Evolutionary conservation across 2,888 invertebrate genomes (phyloP).

Genomic region (Plagodis dolabraria): DNA sequence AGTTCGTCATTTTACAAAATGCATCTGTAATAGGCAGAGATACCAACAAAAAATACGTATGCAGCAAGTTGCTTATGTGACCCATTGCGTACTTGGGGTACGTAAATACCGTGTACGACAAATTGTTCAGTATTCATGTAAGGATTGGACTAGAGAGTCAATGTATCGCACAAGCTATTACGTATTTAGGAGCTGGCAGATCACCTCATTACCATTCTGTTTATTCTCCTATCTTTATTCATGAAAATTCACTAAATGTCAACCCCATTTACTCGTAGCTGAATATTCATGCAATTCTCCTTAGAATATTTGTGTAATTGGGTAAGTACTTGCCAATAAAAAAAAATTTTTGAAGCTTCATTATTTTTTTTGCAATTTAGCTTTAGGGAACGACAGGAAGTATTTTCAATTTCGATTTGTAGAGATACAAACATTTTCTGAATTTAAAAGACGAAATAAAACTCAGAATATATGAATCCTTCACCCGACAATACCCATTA

Average conservation of each 20-base stretch:
- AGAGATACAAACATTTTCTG: too few relatives aligned
- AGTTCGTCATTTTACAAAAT: too few relatives aligned
- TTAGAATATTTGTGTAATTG: conserved; percentile 17
- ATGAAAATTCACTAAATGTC: conserved; percentile 36
- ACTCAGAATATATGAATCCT: too few relatives aligned
- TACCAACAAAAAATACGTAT: too few relatives aligned
- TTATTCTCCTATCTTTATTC: conserved; percentile 45
- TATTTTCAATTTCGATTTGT: too few relatives aligned
- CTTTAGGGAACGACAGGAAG: not conserved
- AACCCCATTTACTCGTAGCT: conserved; percentile 28
- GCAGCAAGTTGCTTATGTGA: too few relatives aligned
- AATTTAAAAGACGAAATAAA: too few relatives aligned
- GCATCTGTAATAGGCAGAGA: too few relatives aligned
- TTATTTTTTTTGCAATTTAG: not conserved
- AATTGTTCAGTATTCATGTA: conserved; percentile 15
- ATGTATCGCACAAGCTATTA: conserved; percentile 26
- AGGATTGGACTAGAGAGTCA: conserved; percentile 7
- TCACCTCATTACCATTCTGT: conserved; percentile 40
- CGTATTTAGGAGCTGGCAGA: conserved; percentile 29
- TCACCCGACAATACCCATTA: too few relatives aligned
- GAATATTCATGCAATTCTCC: conserved; percentile 35
- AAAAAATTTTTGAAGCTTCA: not conserved
- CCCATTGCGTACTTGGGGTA: too few relatives aligned
- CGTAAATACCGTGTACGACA: not conserved
- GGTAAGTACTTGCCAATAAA: conserved; percentile 5